Base-by-base conservation (phyloP, 1,140 invertebrate genomes). In the Carposina sasakii region DNA sequence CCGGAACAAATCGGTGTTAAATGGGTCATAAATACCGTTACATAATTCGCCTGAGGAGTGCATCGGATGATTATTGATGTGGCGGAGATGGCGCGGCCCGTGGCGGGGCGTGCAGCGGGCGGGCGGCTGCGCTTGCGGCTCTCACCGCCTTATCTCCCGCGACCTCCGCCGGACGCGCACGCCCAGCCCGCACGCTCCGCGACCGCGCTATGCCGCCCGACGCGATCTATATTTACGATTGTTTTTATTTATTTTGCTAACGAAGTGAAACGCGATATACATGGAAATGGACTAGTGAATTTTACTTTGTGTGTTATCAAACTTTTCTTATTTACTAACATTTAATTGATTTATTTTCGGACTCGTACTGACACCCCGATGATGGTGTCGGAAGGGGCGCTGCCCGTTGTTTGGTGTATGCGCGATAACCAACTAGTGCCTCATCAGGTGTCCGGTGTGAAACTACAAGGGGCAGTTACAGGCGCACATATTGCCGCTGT, bases 381-480 rank as follows among this genome's bases (percentile, higher is more conserved):
- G 66, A 89, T 89, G 87, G 86, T 89, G 67, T 88, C 87, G 37
- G 79, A 87, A 69, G 84, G 83, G 67, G 85, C 87, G 58, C 50
- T 86, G 74, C 83, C 83, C 67, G 87, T 89, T 51, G 88, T 90
- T 58, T 90, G 88, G 88, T 90, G 89, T 85, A 81, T 87, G 61
- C 87, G 88, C 60, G 88, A 89, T 79, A 88, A 89, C 66, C 86
- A 87, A 69, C 87, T 89, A 76, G 85, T 89, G 56, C 89, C 89
- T 48, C 84, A 89, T 44, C 88, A 89, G 70, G 79, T 90, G 56
- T 88, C 88, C 42, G 88, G 88, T 55, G 89, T 90, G 52, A 81
- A 87, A 52, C 83, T 90, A 60, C 87, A 89, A 68, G 88, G 88
- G 36, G 86, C 85, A 19, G 77, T 90, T 23, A 90, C 88, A 17